Conservation (phyloP, 1,140 invertebrate genomes). For the Drepana arcuata region DNA sequence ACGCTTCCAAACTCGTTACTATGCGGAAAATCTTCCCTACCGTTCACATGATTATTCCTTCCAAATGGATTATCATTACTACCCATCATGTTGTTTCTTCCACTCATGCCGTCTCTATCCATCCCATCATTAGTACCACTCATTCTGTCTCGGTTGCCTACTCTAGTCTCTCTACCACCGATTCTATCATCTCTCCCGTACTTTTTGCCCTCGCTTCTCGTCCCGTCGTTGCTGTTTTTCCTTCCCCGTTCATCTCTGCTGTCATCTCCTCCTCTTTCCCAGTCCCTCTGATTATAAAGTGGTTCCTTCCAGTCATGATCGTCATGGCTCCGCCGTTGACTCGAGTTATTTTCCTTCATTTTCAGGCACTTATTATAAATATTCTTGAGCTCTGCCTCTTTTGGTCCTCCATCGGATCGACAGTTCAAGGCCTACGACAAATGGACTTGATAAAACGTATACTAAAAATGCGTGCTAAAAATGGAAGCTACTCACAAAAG, state of each 20-base stretch:
- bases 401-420: constrained; percentile 59
- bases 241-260: constrained; percentile 12
- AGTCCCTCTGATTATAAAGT: constrained; percentile 19
- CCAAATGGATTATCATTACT: constrained; percentile 8
- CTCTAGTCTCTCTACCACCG: constrained; percentile 16
- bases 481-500: constrained; percentile 26
- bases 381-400: constrained; percentile 55
- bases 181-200: constrained; percentile 14
- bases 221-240: constrained; percentile 19
- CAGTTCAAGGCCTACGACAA: constrained; percentile 53
- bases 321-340: constrained; percentile 13
- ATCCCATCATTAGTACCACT: too few species aligned
- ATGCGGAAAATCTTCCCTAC: constrained; percentile 34
- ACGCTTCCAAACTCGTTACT: constrained; percentile 33
- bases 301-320: constrained; percentile 33
- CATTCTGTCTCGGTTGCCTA: constrained; percentile 18
- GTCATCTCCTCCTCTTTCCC: constrained; percentile 28
- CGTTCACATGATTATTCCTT: constrained; percentile 19
- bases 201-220: constrained; percentile 6
- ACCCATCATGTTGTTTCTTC: constrained; percentile 18
- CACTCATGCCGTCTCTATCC: constrained; percentile 19
- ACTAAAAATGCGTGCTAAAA: constrained; percentile 1
- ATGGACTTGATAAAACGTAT: too few species aligned
- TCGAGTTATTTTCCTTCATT: constrained; percentile 31
- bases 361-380: constrained; percentile 46